Base-by-base conservation (phyloP, 2,888 invertebrate genomes). In the Drosophila quinaria region DNA sequence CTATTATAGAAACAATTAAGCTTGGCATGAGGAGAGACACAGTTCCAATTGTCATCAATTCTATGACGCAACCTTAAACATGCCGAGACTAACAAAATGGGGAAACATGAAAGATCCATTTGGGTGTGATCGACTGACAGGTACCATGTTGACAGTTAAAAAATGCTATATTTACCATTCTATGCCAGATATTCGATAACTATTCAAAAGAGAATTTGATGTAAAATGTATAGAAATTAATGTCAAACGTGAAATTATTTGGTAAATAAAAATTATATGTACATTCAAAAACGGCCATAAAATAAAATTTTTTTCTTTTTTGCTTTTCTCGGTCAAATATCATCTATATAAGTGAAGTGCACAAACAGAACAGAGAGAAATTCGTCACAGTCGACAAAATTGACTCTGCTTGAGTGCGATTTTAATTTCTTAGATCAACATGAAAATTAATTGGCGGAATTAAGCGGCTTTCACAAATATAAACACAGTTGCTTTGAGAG, bases 361-460 rank as follows among this genome's bases (percentile, higher is more conserved):
- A 29, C 25, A 44, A 44, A 33, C 33, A 41, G 19, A 19, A 25
- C 22, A n/a, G n/a, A 25, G 25, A 29, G 31, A 31, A 11, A 17
- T 25, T 46, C 8, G 33, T 13, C 11, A 8, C n/a, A 55, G 55
- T 33, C 62, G 54, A 42, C 72, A 52, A 44, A 25, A 72, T 52
- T 46, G 65, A 62, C 35, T 44, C 29, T 50, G 39, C 63, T 74
- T 59, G 59, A 78, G 71, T 81, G 83, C 71, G 76, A 91, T 82
- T 90, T 89, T 81, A 90, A 89, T 89, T 89, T 90, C 87, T 87
- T 75, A 83, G 87, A 91, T 90, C 84, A 91, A 86, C 87, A 87
- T 90, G 84, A 87, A 90, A 91, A 89, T 91, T 91, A 91, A 91
- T 91, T 90, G 90, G 81, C 87, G 85, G 89, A 89, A 91, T 90